Evolutionary conservation across 2,888 invertebrate species (phyloP).

Genomic region (Tetragonisca angustula): DNA sequence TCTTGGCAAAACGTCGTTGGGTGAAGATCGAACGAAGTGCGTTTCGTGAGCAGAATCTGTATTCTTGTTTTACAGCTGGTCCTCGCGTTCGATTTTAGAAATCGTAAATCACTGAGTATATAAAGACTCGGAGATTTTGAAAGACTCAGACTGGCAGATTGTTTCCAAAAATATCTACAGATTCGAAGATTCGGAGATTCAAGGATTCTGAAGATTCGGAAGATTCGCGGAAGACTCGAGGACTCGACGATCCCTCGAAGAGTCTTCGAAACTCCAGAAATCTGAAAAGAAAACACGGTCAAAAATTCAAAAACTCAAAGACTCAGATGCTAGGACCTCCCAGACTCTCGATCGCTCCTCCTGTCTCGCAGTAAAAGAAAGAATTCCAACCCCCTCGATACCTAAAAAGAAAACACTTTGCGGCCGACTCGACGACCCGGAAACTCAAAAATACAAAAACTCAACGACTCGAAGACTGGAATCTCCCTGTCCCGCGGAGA

Average conservation of each 20-base stretch:
- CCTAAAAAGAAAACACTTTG: too few species aligned
- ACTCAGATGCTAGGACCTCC: background rate
- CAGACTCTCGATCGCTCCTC: background rate
- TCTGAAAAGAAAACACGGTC: background rate
- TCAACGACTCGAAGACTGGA: too few species aligned
- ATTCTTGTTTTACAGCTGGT: background rate
- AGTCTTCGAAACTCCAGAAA: background rate
- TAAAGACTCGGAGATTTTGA: too few species aligned
- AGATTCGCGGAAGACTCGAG: background rate
- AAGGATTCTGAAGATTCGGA: background rate
- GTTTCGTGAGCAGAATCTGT: background rate
- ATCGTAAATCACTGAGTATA: too few species aligned
- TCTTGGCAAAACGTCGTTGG: too few species aligned
- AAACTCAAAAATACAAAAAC: too few species aligned
- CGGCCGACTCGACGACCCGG: too few species aligned
- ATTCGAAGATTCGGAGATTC: background rate
- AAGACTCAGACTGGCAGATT: too few species aligned
- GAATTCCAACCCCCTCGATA: background rate
- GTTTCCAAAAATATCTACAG: fast-evolving
- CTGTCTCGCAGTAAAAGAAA: background rate
- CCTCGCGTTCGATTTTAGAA: too few species aligned
- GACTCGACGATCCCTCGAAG: background rate
- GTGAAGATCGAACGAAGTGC: too few species aligned
- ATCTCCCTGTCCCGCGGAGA: too few species aligned
- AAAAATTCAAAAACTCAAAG: background rate